phyloP scores from a whole-genome alignment of 64 coral and sea anemone genomes.

The Dendronephthya gigantea region DNA sequence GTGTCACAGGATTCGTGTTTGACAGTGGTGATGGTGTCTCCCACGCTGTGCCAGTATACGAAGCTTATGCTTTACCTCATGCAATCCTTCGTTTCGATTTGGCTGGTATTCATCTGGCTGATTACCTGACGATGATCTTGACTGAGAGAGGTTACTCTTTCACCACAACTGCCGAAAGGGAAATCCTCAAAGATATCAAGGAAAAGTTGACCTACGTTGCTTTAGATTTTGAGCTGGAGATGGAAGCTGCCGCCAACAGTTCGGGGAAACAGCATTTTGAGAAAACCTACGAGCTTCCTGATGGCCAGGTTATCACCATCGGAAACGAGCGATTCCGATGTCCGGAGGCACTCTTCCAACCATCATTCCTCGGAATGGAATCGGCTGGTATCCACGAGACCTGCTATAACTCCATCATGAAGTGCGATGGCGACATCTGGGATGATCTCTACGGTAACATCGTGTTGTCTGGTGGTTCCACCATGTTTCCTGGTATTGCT shows the following conservation, averaged over 20 bases:
- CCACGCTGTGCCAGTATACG: conserved; percentile 10
- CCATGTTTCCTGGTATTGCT: conserved; percentile 16
- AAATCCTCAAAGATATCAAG: neutral
- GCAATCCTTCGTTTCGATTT: conserved; percentile 13
- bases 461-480: conserved; percentile 8
- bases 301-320: conserved; percentile 1
- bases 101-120: neutral
- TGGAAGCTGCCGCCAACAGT: neutral
- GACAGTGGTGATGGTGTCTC: conserved; percentile 19
- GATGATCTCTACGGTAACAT: neutral
- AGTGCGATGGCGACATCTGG: neutral
- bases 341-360: conserved; percentile 1
- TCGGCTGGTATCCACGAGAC: conserved; percentile 18
- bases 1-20: neutral
- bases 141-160: conserved; percentile 11
- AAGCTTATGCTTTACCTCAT: conserved; percentile 14
- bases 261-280: neutral
- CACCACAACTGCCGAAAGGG: conserved; percentile 13
- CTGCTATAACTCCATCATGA: conserved; percentile 7
- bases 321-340: conserved; percentile 12
- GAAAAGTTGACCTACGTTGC: neutral
- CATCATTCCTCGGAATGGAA: conserved; percentile 1
- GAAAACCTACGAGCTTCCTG: conserved; percentile 1
- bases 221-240: neutral
- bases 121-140: neutral